Percentiles rank a stretch among this genome's conserved stretches.
Evolutionary conservation across 2,113 vertebrate species (phyloP).

Genomic region (Hydropotes inermis): DNA sequence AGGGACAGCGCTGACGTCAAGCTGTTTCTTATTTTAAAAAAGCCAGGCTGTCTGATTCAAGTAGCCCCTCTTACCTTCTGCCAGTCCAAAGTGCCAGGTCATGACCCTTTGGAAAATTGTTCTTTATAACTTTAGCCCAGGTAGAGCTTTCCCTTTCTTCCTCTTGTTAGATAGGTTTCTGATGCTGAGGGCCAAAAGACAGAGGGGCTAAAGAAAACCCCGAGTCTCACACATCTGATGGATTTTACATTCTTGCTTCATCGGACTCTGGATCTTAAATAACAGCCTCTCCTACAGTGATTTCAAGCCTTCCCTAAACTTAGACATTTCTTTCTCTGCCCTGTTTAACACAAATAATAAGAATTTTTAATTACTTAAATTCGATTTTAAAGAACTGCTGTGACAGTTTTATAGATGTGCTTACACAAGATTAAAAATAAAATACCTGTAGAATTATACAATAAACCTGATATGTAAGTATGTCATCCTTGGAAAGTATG

Average conservation of each 20-base stretch:
- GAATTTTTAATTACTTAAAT: neutral
- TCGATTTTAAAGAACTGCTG: neutral
- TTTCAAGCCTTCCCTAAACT: neutral
- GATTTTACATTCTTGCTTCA: neutral
- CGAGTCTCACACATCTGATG: neutral
- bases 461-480: neutral
- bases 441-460: neutral
- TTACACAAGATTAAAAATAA: neutral
- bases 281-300: neutral
- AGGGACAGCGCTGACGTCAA: conserved; percentile 46
- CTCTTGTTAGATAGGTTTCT: neutral
- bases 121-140: conserved; percentile 13
- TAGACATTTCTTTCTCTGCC: neutral
- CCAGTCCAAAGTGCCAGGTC: conserved; percentile 18
- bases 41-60: conserved; percentile 40
- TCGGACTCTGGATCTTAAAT: neutral
- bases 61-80: conserved; percentile 56
- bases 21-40: conserved; percentile 72
- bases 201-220: neutral
- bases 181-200: neutral
- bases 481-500: neutral
- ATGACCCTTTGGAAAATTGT: neutral
- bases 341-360: neutral
- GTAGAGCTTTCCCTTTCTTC: conserved; percentile 35
- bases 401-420: neutral